Base-by-base conservation (phyloP, 2,113 vertebrate genomes). In the Craseonycteris thonglongyai region DNA sequence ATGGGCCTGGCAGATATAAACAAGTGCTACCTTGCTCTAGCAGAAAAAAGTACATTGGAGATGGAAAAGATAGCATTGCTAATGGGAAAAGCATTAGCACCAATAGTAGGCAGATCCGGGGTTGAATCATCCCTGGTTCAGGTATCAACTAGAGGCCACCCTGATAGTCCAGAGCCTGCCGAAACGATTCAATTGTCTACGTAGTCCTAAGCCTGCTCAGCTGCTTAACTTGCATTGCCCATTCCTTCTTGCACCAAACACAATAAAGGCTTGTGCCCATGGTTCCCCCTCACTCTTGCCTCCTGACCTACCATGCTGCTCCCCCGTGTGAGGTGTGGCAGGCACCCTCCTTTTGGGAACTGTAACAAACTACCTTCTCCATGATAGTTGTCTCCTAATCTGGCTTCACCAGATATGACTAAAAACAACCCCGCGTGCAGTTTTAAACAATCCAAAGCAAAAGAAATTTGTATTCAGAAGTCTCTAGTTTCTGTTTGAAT, bases 381-480 rank as follows among this genome's bases (percentile, higher is more conserved):
- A 19, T 35, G 40, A 63, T 7, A 47, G 9, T 47, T 13, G 7
- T 85, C 54, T 75, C 75, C 45, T 51, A 24, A 65, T 45, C 69
- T 84, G 65, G 30, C 35, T 22, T 63, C 14, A 22, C 5, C n/a
- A 51, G 6, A 69, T 28, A 18, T 42, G 35, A 54, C 45, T 59
- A 80, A 74, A 74, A 72, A 35, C 26, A n/a, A 54, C 45, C 30
- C 66, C 54, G 38, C 40, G 49, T 33, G 22, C 47, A 33, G 38
- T 90, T 83, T 71, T 45, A 82, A 90, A 74, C 51, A 94, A 90
- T 38, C 16, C 16, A 40, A 88, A 76, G 8, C 33, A 79, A 68
- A 45, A 83, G 40, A 63, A 38, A 38, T 86, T 35, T 42, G 2
- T 42, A 51, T 68, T 56, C 10, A 72, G 13, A 95, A 66, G 24